These are phyloP conservation scores for Eulemur albifrons DNA, from an alignment of 2,797 vertebrate species.

Conservation along the genomic window DNA sequence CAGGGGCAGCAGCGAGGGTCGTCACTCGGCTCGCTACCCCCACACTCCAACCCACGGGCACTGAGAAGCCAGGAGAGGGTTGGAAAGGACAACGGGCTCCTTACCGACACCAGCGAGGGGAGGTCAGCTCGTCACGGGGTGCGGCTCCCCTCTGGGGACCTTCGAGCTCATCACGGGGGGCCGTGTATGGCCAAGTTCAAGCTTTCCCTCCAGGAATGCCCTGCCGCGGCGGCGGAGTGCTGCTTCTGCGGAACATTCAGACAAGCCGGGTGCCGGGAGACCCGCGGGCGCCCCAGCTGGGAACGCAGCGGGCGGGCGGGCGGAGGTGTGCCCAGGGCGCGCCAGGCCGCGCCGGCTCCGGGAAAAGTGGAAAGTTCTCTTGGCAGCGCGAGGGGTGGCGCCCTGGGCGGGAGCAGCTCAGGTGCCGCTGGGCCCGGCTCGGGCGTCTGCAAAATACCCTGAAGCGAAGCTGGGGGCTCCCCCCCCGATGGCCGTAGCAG, in stretches of 20 bases:
- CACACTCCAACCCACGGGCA: neutral
- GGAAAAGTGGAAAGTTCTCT: slow-evolving; percentile 74
- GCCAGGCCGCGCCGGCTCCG: slow-evolving; percentile 38
- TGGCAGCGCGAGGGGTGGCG: neutral
- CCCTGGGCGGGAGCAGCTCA: neutral
- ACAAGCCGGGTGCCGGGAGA: neutral
- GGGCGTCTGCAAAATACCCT: neutral
- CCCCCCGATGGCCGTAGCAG: neutral
- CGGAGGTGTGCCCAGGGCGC: neutral
- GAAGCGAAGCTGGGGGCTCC: neutral
- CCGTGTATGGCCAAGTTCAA: neutral
- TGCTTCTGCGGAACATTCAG: neutral
- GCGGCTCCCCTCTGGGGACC: neutral
- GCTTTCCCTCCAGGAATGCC: neutral
- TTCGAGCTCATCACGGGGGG: neutral
- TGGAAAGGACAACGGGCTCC: neutral
- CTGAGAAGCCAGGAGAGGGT: neutral
- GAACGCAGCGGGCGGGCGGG: neutral
- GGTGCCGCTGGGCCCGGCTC: neutral
- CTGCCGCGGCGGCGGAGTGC: neutral
- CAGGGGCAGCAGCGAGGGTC: neutral
- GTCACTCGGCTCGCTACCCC: neutral
- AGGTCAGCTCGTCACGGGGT: slow-evolving; percentile 14
- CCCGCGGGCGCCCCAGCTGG: neutral
- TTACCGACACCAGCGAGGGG: neutral